phyloP scores from a whole-genome alignment of 53 echinoderm and acorn worm genomes.

The Temnopleurus reevesii region DNA sequence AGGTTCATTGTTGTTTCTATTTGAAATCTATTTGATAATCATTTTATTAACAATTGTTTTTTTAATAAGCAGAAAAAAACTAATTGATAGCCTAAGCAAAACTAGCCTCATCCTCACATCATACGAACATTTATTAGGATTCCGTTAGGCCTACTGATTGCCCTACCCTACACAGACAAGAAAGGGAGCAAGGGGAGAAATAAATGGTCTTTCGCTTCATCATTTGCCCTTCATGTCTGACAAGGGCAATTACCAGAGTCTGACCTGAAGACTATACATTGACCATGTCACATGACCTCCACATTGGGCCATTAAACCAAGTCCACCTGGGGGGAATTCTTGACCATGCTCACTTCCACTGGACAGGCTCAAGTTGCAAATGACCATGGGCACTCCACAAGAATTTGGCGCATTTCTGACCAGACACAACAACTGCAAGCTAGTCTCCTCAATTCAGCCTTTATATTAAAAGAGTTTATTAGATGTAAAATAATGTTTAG shows the following conservation, averaged over 20 bases:
- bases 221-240: not conserved
- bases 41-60: too few species aligned
- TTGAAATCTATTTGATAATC: too few species aligned
- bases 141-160: too few species aligned
- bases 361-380: not conserved
- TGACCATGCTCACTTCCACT: slow-evolving; percentile 33
- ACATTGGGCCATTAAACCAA: slow-evolving; percentile 20
- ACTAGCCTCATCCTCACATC: too few species aligned
- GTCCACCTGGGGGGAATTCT: slow-evolving; percentile 24
- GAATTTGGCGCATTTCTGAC: slow-evolving; percentile 9
- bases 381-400: slow-evolving; percentile 7
- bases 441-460: not conserved
- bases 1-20: too few species aligned
- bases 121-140: too few species aligned
- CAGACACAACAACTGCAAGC: slow-evolving; percentile 10
- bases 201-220: not conserved
- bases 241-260: not conserved
- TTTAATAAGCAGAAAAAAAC: too few species aligned
- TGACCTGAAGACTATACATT: not conserved
- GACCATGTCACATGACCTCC: slow-evolving; percentile 28
- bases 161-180: too few species aligned
- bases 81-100: too few species aligned
- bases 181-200: not conserved
- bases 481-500: too few species aligned
- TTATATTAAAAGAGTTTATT: not conserved